Evolutionary conservation across 1,140 invertebrate species (phyloP).

Genomic region (Drosophila bocki): DNA sequence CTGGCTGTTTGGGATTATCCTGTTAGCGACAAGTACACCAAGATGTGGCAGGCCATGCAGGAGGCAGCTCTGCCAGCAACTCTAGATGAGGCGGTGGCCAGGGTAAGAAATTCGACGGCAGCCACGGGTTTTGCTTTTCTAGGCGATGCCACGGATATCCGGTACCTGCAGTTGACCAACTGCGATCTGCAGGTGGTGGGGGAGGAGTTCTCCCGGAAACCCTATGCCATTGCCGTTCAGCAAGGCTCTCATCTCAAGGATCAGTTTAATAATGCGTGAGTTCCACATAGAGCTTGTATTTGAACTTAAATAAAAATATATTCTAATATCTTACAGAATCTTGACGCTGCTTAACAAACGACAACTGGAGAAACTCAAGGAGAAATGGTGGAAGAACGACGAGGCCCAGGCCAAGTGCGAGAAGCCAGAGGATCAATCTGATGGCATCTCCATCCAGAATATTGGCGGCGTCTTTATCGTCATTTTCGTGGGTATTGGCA

Average conservation of each 20-base stretch:
- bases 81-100: slow-evolving; percentile 91
- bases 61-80: slow-evolving; percentile 92
- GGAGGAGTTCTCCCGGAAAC: slow-evolving; percentile 98
- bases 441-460: slow-evolving; percentile 98
- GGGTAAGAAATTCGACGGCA: slow-evolving; percentile 91
- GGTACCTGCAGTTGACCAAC: slow-evolving; percentile 93
- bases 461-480: slow-evolving; percentile 99
- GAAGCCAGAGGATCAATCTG: slow-evolving; percentile 95
- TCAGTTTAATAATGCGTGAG: slow-evolving; percentile 95
- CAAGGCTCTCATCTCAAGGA: slow-evolving; percentile 97
- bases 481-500: slow-evolving; percentile 96
- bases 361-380: slow-evolving; percentile 96
- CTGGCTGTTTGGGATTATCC: slow-evolving; percentile 99
- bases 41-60: slow-evolving; percentile 99
- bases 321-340: slow-evolving; percentile 88
- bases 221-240: slow-evolving; percentile 98
- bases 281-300: background rate
- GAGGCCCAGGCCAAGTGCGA: slow-evolving; percentile 92
- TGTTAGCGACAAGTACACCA: slow-evolving; percentile 98
- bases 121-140: slow-evolving; percentile 96
- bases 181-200: slow-evolving; percentile 96
- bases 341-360: slow-evolving; percentile 96
- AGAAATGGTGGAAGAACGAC: slow-evolving; percentile 98
- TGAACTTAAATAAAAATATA: background rate
- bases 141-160: slow-evolving; percentile 96